Conservation (phyloP, 2,797 vertebrate species). For the Sebastes itinus region DNA sequence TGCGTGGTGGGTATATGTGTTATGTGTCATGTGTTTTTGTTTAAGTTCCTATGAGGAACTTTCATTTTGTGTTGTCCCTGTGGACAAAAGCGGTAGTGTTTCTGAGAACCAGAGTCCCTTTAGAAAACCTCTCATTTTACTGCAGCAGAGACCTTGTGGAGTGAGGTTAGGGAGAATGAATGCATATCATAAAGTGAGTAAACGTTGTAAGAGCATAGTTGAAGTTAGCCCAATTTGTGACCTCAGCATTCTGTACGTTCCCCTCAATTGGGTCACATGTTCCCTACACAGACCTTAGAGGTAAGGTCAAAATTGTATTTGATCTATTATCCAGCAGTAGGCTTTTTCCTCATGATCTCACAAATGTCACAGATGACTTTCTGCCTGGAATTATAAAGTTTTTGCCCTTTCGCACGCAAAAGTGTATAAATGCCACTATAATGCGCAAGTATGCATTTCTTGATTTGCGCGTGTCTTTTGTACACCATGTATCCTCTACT, state of each 20-base stretch:
- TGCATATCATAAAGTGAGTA: neutral
- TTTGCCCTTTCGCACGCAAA: no score
- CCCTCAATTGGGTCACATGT: neutral
- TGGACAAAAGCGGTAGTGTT: neutral
- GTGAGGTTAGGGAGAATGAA: neutral
- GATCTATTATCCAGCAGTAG: no score
- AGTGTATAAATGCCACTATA: no score
- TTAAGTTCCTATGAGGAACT: neutral
- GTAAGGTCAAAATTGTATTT: neutral
- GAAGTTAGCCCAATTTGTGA: neutral
- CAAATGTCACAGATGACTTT: no score
- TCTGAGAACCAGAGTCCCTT: neutral
- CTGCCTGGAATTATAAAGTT: no score
- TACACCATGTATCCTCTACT: no score
- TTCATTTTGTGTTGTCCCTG: neutral
- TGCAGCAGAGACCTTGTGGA: neutral
- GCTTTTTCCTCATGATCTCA: no score
- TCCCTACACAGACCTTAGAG: neutral
- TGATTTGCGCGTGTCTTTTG: no score
- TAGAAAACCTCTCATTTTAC: neutral
- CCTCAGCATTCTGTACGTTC: neutral
- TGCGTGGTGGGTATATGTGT: no score
- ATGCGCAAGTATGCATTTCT: no score
- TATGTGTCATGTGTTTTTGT: neutral
- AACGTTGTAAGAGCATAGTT: neutral